A percentile compares a stretch with the other conserved stretches of the same genome.
Evolutionary conservation across 2,113 vertebrate genomes (phyloP).

Genomic region (Illadopsis cleaveri): DNA sequence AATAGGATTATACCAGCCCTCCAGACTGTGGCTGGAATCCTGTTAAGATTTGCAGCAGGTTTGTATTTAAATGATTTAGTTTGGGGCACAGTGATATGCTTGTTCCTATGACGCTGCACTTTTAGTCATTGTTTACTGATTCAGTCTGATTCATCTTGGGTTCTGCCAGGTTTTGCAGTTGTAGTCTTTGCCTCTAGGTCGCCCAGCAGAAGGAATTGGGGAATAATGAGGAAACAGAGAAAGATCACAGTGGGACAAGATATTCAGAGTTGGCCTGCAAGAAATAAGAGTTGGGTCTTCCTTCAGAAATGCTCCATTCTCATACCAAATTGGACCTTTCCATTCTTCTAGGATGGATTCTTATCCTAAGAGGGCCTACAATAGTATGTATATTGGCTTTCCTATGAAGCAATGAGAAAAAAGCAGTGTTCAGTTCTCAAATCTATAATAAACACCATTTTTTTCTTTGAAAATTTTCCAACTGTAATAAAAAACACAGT

Average conservation of each 20-base stretch:
- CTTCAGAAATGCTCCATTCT: neutral
- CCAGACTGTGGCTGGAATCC: neutral
- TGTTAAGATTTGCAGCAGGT: neutral
- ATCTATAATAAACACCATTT: neutral
- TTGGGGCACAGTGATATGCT: neutral
- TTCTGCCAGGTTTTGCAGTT: constrained; percentile 5
- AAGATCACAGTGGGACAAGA: neutral
- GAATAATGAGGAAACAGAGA: neutral
- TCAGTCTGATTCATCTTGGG: constrained; percentile 13
- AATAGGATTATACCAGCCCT: neutral
- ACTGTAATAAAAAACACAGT: neutral
- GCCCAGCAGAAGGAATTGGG: neutral
- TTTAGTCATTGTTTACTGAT: constrained; percentile 38
- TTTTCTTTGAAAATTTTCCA: neutral
- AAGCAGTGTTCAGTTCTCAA: neutral
- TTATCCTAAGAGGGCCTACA: neutral
- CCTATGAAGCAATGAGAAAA: neutral
- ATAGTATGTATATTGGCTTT: neutral
- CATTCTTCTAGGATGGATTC: neutral
- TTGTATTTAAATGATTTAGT: neutral
- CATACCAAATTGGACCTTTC: neutral
- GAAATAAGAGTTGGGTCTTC: neutral
- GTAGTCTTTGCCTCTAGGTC: neutral
- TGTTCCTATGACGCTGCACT: neutral
- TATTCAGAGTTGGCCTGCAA: neutral